phyloP scores from a whole-genome alignment of 2,888 invertebrate species.

The Notodonta dromedarius region DNA sequence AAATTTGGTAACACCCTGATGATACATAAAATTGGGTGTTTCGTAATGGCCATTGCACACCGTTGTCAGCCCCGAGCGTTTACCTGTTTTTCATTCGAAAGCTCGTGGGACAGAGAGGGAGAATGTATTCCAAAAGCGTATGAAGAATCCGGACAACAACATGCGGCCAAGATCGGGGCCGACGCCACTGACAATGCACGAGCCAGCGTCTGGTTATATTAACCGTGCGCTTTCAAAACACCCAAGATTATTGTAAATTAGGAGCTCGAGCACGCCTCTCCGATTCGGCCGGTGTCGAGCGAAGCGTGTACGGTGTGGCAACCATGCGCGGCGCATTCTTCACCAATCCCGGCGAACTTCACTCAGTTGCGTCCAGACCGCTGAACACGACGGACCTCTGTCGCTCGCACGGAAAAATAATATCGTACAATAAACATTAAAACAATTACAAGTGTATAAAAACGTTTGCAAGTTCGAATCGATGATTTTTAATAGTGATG shows the following conservation, averaged over 20 bases:
- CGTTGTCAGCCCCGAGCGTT: conserved; percentile 60
- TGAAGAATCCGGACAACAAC: conserved; percentile 64
- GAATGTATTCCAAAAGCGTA: conserved; percentile 70
- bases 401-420: conserved; percentile 55
- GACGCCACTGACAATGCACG: conserved; percentile 81
- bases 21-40: conserved; percentile 50
- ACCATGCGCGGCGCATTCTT: conserved; percentile 83
- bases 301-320: conserved; percentile 78
- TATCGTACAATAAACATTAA: conserved; percentile 76
- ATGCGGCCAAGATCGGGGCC: conserved; percentile 76
- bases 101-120: conserved; percentile 66
- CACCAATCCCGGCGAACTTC: conserved; percentile 78
- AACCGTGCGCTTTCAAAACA: conserved; percentile 61
- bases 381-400: conserved; percentile 64
- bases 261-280: conserved; percentile 59
- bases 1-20: conserved; percentile 53
- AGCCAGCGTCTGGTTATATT: conserved; percentile 79
- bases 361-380: conserved; percentile 76
- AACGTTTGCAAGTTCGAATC: conserved; percentile 55
- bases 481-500: conserved; percentile 62
- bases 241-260: conserved; percentile 58
- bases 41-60: conserved; percentile 55
- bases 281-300: conserved; percentile 63
- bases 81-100: conserved; percentile 76
- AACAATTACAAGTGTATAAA: conserved; percentile 68